Evolutionary conservation across 2,797 vertebrate species (phyloP), one percentile per base, ranked within the genome.

Genomic region (Leptodactylus fallax): DNA sequence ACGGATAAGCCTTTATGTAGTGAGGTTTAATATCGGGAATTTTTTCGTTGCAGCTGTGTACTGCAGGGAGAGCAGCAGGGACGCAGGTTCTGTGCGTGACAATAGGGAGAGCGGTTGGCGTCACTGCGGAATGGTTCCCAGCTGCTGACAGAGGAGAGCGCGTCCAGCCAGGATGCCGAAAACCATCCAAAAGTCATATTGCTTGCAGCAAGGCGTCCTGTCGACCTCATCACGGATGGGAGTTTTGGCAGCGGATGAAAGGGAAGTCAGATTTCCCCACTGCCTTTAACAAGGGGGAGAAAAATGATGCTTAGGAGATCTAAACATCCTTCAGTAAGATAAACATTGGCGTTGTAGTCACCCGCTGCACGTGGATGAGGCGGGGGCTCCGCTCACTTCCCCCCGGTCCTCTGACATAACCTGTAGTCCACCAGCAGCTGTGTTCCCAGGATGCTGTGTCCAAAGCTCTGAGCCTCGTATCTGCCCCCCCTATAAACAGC

Each of bases 301-400:
- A 61, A 85, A 80, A 69, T 25, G 63, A 23, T 74, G 77, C 56
- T 85, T 45, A n/a, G 53, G 67, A 88, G 65, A 85, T 19, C 58
- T 88, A 92, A 92, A 90, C 89, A 84, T 93, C 89, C 91, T 90
- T 91, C 91, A 91, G 23, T 91, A 92, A 93, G 92, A 90, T 90
- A 92, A 92, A 92, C 88, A 19, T 49, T 36, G 76, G 90, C n/a
- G 83, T 83, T 92, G 91, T 84, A 92, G 88, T 91, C 23, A 0
- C 90, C 87, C 10, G 58, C 81, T 53, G 65, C 87, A 81, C 53
- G 56, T 27, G 79, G 56, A 36, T 2, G 25, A 27, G 10, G 23
- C 69, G 10, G 45, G 6, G 45, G 71, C 17, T 10, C 71, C 47
- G 23, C 61, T 16, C 12, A n/a, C 47, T 11, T 51, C 74, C 84